Conservation (phyloP, 2,113 vertebrate species). For the Hystrix brachyura region DNA sequence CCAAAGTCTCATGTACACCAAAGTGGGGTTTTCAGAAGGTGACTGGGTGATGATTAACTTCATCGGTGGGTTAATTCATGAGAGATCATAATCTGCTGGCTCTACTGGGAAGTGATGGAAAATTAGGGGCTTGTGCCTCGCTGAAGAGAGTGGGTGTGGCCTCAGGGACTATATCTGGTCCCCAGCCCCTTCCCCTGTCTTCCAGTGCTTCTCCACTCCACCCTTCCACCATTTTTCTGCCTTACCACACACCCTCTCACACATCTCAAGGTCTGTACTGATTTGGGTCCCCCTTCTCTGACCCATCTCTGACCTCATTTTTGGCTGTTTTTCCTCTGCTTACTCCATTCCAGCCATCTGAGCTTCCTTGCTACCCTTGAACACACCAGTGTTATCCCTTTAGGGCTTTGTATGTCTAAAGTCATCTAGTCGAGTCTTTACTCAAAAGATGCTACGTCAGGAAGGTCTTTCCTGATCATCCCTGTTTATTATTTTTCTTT, state of each 20-base stretch:
- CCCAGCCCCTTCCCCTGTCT: neutral
- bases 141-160: neutral
- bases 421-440: neutral
- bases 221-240: neutral
- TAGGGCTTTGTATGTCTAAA: constrained; percentile 4
- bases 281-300: neutral
- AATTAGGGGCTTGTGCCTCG: neutral
- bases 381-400: neutral
- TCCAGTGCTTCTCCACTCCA: neutral
- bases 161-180: neutral
- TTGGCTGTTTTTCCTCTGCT: neutral
- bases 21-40: neutral
- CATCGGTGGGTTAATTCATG: neutral
- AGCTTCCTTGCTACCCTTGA: neutral
- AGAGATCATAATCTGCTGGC: neutral
- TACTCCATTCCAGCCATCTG: neutral
- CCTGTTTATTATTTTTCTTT: constrained; percentile 50
- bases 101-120: neutral
- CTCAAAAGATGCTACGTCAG: neutral
- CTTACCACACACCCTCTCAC: neutral
- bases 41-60: neutral
- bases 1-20: neutral
- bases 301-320: neutral
- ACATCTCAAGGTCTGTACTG: neutral
- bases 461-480: constrained; percentile 26